Percentiles rank a stretch among this genome's conserved stretches.
phyloP scores from a whole-genome alignment of 2,797 vertebrate species.

The Trichosurus vulpecula region DNA sequence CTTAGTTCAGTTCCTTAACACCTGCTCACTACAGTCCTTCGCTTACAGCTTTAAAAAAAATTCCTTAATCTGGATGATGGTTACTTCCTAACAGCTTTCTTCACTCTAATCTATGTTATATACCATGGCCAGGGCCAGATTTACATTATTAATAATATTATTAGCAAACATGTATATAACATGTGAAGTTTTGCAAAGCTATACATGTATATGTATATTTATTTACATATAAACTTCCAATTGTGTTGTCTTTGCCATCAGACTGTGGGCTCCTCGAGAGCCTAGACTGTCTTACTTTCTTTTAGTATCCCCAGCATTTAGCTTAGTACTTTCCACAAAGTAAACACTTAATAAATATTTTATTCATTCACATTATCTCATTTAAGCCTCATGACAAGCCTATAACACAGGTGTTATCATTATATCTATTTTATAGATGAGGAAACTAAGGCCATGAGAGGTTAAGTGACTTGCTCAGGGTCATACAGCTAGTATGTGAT shows the following conservation, averaged over 20 bases:
- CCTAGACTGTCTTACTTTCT: neutral
- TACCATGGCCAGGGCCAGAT: neutral
- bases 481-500: neutral
- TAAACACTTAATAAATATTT: neutral
- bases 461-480: neutral
- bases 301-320: no score
- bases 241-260: neutral
- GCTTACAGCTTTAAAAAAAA: neutral
- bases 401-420: neutral
- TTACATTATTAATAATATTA: neutral
- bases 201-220: no score
- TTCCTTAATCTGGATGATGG: neutral
- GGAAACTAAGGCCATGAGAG: neutral
- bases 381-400: neutral
- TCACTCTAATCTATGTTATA: neutral
- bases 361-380: neutral
- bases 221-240: neutral
- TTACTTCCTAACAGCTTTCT: neutral
- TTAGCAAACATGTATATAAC: neutral
- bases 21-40: neutral
- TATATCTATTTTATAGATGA: constrained; percentile 6
- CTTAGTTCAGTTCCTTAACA: neutral
- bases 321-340: neutral
- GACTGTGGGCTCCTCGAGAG: neutral
- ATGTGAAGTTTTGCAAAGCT: neutral